A percentile compares a stretch with the other conserved stretches of the same genome.
These are phyloP conservation scores for Drosophila bunnanda DNA, from an alignment of 2,888 invertebrate genomes.

Conservation along the genomic window DNA sequence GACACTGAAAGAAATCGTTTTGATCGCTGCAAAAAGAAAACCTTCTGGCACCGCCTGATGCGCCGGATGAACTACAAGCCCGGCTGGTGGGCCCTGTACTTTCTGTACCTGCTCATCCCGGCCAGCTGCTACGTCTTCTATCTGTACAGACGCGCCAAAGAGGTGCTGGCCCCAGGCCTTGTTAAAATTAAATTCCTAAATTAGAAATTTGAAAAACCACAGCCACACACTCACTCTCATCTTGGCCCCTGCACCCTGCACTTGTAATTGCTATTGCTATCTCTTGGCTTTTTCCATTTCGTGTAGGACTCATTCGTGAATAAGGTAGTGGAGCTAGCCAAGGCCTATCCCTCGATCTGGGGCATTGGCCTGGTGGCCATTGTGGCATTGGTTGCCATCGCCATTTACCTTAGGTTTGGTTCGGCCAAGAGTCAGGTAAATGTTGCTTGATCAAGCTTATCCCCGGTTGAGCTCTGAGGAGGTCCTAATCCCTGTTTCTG, in stretches of 20 bases:
- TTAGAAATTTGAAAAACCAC: constrained; percentile 1
- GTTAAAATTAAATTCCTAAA: constrained; percentile 1
- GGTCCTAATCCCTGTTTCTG: constrained; percentile 6
- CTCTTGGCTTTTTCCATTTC: constrained; percentile 69
- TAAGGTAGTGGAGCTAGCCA: constrained; percentile 90
- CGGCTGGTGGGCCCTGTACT: constrained; percentile 92
- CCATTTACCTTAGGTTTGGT: constrained; percentile 66
- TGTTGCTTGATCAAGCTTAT: constrained; percentile 14
- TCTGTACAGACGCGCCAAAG: constrained; percentile 87
- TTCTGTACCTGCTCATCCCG: constrained; percentile 91
- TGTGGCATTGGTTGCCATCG: constrained; percentile 91
- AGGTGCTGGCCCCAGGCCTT: constrained; percentile 86
- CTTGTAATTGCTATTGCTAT: constrained; percentile 55
- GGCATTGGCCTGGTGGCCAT: constrained; percentile 92
- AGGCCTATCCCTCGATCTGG: constrained; percentile 96
- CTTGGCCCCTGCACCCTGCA: constrained; percentile 50
- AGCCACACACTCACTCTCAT: constrained; percentile 33
- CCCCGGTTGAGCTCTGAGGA: no score
- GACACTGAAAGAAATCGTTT: constrained; percentile 33
- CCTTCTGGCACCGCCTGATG: constrained; percentile 91
- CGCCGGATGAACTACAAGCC: constrained; percentile 91
- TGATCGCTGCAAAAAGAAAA: constrained; percentile 84
- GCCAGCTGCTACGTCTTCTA: constrained; percentile 89
- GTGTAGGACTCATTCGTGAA: constrained; percentile 91
- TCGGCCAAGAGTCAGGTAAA: constrained; percentile 85